Conservation (phyloP, 2,888 invertebrate species). For the Lordiphosa fenestrarum region DNA sequence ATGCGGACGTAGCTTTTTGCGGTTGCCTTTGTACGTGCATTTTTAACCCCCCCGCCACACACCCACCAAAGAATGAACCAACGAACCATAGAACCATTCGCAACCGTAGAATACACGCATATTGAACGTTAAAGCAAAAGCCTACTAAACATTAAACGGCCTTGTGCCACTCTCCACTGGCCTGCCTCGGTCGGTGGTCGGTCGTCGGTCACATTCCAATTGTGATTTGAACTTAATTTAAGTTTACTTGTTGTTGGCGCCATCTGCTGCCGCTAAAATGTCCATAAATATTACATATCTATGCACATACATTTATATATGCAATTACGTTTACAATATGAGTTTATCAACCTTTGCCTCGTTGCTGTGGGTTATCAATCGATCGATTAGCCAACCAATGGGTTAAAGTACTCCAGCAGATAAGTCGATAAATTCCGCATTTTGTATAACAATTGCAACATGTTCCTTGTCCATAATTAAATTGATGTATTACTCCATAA, state of each 20-base stretch:
- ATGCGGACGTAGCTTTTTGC: slow-evolving; percentile 36
- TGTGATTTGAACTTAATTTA: not conserved
- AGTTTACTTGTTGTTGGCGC: not conserved
- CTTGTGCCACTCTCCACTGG: slow-evolving; percentile 49
- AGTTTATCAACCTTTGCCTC: slow-evolving; percentile 65
- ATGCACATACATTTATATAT: slow-evolving; percentile 33
- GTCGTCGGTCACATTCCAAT: not conserved
- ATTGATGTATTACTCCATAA: slow-evolving; percentile 54
- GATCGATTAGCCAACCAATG: slow-evolving; percentile 66
- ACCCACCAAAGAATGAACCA: not conserved
- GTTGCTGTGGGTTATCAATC: slow-evolving; percentile 65
- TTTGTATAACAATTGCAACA: slow-evolving; percentile 11
- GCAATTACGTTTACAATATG: slow-evolving; percentile 59
- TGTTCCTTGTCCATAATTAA: slow-evolving; percentile 50
- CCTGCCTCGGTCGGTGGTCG: not conserved
- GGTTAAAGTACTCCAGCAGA: slow-evolving; percentile 52
- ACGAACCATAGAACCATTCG: not conserved
- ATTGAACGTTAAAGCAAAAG: slow-evolving; percentile 9
- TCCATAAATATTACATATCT: slow-evolving; percentile 63
- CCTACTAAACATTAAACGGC: slow-evolving; percentile 55
- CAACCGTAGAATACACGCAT: too few relatives aligned
- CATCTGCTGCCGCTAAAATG: too few relatives aligned
- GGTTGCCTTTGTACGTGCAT: slow-evolving; percentile 34
- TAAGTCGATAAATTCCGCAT: slow-evolving; percentile 10
- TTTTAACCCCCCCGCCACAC: not conserved